Evolutionary conservation across 2,888 invertebrate genomes (phyloP).

Genomic region (Flabesymbios commensalis): DNA sequence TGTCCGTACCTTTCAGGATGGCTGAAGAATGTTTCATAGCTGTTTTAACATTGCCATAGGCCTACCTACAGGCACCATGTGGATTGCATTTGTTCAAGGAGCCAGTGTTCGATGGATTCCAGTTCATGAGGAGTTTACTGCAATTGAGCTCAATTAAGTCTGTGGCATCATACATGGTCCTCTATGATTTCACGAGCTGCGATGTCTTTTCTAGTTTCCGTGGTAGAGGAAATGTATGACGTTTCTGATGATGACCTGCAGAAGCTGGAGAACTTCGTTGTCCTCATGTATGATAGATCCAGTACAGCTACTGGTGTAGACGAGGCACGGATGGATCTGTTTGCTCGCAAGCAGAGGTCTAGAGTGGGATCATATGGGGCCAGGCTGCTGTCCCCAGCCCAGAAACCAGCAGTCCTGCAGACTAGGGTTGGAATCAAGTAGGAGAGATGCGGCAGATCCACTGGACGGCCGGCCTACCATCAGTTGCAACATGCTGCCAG

Average conservation of each 20-base stretch:
- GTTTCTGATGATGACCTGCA: slow-evolving; percentile 19
- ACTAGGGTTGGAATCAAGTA: not conserved
- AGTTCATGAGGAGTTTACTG: slow-evolving; percentile 24
- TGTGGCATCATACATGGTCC: slow-evolving; percentile 24
- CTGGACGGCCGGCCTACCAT: not conserved
- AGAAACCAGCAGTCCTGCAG: not conserved
- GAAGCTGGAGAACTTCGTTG: slow-evolving; percentile 33
- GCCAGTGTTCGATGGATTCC: slow-evolving; percentile 28
- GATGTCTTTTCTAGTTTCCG: slow-evolving; percentile 34
- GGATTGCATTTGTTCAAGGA: slow-evolving; percentile 33
- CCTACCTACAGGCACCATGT: no score
- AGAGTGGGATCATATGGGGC: slow-evolving; percentile 27
- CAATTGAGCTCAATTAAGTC: slow-evolving; percentile 26
- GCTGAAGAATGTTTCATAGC: no score
- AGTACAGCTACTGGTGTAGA: slow-evolving; percentile 27
- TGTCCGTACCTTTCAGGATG: no score
- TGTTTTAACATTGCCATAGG: no score
- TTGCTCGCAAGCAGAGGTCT: slow-evolving; percentile 35
- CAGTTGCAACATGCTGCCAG: not conserved
- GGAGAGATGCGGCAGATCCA: not conserved
- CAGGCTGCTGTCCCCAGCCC: not conserved
- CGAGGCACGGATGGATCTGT: slow-evolving; percentile 31
- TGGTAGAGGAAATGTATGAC: slow-evolving; percentile 32
- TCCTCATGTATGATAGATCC: slow-evolving; percentile 35
- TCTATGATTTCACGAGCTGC: slow-evolving; percentile 40